Percentiles rank a stretch among this genome's conserved stretches.
Conservation (phyloP, 2,888 invertebrate genomes). For the Drosophila mimetica region DNA sequence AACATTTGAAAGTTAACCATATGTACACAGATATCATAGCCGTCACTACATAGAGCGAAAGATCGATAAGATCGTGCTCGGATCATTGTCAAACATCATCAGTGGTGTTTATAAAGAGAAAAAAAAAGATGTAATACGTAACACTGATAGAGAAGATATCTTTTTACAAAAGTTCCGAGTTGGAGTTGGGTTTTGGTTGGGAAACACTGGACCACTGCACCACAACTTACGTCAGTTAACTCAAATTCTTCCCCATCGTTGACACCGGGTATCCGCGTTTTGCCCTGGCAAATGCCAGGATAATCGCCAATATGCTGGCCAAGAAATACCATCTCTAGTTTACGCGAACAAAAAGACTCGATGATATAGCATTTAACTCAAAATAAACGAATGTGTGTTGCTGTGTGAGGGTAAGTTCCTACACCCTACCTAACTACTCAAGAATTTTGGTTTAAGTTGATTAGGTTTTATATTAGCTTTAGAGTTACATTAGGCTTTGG, state of each 20-base stretch:
- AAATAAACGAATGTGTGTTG: slow-evolving; percentile 13
- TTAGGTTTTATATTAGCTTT: slow-evolving; percentile 34
- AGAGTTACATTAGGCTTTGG: slow-evolving; percentile 24
- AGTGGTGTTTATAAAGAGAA: slow-evolving; percentile 46
- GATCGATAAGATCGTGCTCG: slow-evolving; percentile 54
- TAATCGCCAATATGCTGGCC: slow-evolving; percentile 94
- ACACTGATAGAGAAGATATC: slow-evolving; percentile 54
- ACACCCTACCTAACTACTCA: slow-evolving; percentile 18
- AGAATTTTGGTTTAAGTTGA: slow-evolving; percentile 31
- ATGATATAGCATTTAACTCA: slow-evolving; percentile 20
- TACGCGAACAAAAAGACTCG: slow-evolving; percentile 48
- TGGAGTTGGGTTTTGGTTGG: slow-evolving; percentile 40
- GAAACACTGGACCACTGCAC: slow-evolving; percentile 49
- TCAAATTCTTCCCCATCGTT: slow-evolving; percentile 96
- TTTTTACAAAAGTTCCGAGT: slow-evolving; percentile 58
- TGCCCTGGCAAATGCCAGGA: slow-evolving; percentile 96
- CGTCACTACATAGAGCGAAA: slow-evolving; percentile 53
- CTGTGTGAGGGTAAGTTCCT: slow-evolving; percentile 8
- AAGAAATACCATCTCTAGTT: slow-evolving; percentile 92
- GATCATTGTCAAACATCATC: slow-evolving; percentile 56
- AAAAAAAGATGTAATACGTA: slow-evolving; percentile 29
- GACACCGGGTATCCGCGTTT: slow-evolving; percentile 96
- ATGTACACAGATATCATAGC: slow-evolving; percentile 75
- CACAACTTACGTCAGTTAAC: slow-evolving; percentile 92
- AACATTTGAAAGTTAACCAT: slow-evolving; percentile 82